Percentiles rank a stretch among this genome's conserved stretches.
These are phyloP conservation scores for Heterodera schachtii DNA, from an alignment of 1,140 invertebrate species.

Conservation along the genomic window DNA sequence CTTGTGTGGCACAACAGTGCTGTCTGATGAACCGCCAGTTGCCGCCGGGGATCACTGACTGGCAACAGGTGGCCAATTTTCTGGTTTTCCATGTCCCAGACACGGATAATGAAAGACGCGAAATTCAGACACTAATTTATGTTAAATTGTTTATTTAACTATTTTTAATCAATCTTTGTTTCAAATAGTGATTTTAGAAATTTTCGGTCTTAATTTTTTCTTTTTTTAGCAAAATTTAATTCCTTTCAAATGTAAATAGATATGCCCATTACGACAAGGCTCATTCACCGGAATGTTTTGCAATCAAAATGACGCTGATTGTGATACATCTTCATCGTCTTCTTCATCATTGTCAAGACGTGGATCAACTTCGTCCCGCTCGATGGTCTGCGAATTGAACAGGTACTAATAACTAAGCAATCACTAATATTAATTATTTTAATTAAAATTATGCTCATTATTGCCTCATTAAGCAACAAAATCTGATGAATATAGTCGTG, in stretches of 20 bases:
- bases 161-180: no score
- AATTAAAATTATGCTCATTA: no score
- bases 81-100: no score
- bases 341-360: neutral
- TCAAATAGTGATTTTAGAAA: no score
- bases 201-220: no score
- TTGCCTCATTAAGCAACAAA: no score
- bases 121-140: no score
- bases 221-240: neutral
- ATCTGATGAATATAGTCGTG: no score
- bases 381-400: conserved; percentile 6
- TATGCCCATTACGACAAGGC: conserved; percentile 8
- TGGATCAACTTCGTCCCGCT: no score
- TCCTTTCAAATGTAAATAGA: neutral
- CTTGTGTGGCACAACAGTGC: conserved; percentile 13
- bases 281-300: conserved; percentile 12
- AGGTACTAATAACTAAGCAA: no score
- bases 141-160: no score
- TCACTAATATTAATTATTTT: no score
- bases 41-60: conserved; percentile 20
- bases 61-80: conserved; percentile 2
- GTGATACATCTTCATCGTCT: neutral
- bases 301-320: neutral
- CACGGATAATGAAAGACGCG: neutral
- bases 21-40: conserved; percentile 19